A percentile compares a stretch with the other conserved stretches of the same genome.
These are phyloP conservation scores for Myotis lucifugus DNA, from an alignment of 2,113 vertebrate species.

Conservation along the genomic window DNA sequence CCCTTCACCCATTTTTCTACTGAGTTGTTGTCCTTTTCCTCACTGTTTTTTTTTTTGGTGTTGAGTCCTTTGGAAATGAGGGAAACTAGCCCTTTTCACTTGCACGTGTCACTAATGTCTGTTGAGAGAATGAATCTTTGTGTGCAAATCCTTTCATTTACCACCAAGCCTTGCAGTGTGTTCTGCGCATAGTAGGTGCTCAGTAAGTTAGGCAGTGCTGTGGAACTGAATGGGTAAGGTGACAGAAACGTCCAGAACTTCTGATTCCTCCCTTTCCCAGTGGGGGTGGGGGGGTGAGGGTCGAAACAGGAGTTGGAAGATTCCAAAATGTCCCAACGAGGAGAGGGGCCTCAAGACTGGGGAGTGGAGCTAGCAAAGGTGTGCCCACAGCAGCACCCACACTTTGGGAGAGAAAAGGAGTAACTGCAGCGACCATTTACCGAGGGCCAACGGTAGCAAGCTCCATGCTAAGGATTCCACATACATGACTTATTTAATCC, in stretches of 20 bases:
- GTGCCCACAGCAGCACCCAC: fast-evolving
- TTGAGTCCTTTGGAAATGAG: background rate
- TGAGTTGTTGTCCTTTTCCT: background rate
- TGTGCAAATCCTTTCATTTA: too few relatives aligned
- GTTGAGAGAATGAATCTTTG: background rate
- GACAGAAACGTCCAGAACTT: background rate
- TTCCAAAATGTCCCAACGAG: background rate
- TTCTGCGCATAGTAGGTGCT: fast-evolving
- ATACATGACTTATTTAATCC: fast-evolving
- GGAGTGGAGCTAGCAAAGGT: background rate
- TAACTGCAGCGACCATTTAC: fast-evolving
- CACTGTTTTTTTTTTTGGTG: background rate
- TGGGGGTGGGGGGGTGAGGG: background rate
- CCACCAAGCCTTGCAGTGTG: fast-evolving
- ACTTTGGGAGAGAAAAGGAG: fast-evolving
- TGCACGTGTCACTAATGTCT: fast-evolving
- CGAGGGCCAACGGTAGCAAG: fast-evolving
- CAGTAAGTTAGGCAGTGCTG: fast-evolving
- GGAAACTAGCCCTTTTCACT: too few relatives aligned
- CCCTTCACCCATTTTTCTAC: background rate
- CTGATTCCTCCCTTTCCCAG: background rate
- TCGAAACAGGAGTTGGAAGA: background rate
- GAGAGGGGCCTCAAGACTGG: background rate
- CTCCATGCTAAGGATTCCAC: fast-evolving
- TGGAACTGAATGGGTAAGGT: background rate